Conservation (phyloP, 2,113 vertebrate species). For the Dipodomys spectabilis region DNA sequence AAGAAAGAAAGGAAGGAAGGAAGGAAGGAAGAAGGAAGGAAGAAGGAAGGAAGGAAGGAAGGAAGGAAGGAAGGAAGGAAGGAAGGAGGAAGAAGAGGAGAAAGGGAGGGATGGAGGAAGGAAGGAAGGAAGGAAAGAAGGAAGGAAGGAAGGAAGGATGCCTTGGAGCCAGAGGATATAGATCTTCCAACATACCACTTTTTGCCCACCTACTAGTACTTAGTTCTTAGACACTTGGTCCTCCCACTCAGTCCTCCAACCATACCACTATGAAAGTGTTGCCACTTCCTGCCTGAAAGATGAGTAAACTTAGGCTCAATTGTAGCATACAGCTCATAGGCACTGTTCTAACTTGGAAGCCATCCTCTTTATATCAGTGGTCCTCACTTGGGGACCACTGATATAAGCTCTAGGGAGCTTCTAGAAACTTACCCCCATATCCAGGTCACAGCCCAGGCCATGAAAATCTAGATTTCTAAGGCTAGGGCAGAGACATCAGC, state of each 20-base stretch:
- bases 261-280: background rate
- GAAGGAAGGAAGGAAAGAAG: no score
- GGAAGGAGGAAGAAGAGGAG: no score
- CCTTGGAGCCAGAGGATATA: no score
- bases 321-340: background rate
- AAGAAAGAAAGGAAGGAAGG: no score
- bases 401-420: background rate
- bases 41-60: no score
- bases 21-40: no score
- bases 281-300: background rate
- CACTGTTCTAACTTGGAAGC: background rate
- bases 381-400: background rate
- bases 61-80: no score
- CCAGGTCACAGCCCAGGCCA: background rate
- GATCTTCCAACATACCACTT: background rate
- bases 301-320: constrained; percentile 9
- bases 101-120: no score
- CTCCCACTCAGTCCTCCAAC: accelerated
- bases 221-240: background rate
- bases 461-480: background rate
- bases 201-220: background rate
- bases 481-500: background rate
- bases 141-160: no score
- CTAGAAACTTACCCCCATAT: background rate
- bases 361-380: background rate